Evolutionary conservation across 2,113 vertebrate genomes (phyloP).

Genomic region (Istiophorus platypterus): DNA sequence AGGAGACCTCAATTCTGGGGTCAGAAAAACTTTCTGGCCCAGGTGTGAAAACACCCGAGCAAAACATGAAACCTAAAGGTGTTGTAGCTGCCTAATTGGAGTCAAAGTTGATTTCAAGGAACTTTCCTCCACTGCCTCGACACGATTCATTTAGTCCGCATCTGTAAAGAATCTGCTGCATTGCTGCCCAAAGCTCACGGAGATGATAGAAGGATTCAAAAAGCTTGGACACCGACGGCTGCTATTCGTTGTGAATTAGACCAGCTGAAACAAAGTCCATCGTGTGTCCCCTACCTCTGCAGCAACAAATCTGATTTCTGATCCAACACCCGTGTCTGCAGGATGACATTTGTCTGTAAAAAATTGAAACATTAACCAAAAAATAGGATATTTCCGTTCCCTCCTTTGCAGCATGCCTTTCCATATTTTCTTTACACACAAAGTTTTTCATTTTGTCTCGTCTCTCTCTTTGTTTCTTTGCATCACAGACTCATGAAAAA

Average conservation of each 20-base stretch:
- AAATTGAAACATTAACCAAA: not conserved
- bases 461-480: slow-evolving; percentile 1
- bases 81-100: slow-evolving; percentile 8
- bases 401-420: not conserved
- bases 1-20: not conserved
- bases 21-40: not conserved
- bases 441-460: slow-evolving; percentile 10
- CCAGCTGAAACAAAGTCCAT: too few relatives aligned
- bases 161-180: not conserved
- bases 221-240: too few relatives aligned
- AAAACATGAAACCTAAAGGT: slow-evolving; percentile 7
- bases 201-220: too few relatives aligned
- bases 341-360: not conserved
- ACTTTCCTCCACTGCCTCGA: not conserved
- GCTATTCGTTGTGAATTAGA: too few relatives aligned
- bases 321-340: too few relatives aligned
- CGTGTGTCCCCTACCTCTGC: too few relatives aligned
- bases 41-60: not conserved
- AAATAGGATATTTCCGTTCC: too few relatives aligned
- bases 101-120: not conserved
- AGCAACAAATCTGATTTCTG: too few relatives aligned
- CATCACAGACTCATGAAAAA: not conserved
- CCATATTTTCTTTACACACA: not conserved
- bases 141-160: not conserved
- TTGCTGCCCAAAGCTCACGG: not conserved